Evolutionary conservation across 2,113 vertebrate species (phyloP).

Genomic region (Syngnathus typhle): DNA sequence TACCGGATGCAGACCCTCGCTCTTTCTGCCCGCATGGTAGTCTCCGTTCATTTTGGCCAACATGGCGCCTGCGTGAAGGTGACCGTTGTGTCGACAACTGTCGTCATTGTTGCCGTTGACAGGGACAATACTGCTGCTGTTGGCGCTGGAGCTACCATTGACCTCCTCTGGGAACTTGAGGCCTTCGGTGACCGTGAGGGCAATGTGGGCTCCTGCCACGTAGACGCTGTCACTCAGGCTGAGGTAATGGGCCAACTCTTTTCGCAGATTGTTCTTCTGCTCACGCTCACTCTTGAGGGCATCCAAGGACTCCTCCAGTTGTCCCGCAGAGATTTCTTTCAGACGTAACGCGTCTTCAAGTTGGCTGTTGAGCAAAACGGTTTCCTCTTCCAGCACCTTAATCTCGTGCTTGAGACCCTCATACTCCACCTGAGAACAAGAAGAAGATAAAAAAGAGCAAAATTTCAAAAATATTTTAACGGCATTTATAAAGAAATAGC

Average conservation of each 20-base stretch:
- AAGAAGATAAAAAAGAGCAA: background rate
- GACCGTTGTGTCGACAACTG: conserved; percentile 75
- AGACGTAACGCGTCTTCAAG: conserved; percentile 91
- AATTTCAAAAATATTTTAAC: background rate
- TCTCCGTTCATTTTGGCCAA: conserved; percentile 80
- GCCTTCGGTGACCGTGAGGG: conserved; percentile 86
- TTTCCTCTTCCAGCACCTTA: conserved; percentile 94
- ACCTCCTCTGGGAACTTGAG: conserved; percentile 84
- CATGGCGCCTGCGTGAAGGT: conserved; percentile 69
- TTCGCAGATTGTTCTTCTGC: conserved; percentile 91
- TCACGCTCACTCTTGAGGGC: conserved; percentile 91
- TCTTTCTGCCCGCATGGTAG: conserved; percentile 78
- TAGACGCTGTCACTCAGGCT: conserved; percentile 86
- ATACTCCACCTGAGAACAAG: conserved; percentile 83
- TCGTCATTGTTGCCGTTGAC: conserved; percentile 80
- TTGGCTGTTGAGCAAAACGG: conserved; percentile 92
- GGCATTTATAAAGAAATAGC: too few relatives aligned
- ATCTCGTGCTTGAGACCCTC: conserved; percentile 98
- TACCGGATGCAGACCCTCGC: conserved; percentile 80
- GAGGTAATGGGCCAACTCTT: conserved; percentile 90
- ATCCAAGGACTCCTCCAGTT: conserved; percentile 92
- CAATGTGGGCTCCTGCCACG: conserved; percentile 82
- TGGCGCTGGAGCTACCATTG: conserved; percentile 69
- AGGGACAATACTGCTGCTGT: conserved; percentile 64
- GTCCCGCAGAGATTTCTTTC: conserved; percentile 91